Base-by-base conservation (phyloP, 2,797 vertebrate genomes). In the Squalus acanthias region DNA sequence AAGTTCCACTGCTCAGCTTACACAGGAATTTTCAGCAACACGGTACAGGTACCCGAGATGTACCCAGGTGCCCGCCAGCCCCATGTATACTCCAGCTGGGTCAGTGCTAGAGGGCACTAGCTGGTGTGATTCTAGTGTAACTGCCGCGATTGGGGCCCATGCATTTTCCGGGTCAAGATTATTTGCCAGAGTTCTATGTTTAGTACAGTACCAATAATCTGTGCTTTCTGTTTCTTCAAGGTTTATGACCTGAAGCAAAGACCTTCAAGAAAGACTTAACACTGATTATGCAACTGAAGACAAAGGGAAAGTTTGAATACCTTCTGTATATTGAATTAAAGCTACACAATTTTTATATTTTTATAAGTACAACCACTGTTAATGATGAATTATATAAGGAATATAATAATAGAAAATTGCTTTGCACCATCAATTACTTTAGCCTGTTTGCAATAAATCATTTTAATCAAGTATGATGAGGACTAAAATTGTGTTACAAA, bases 251-350 rank as follows among this genome's bases (percentile, higher is more conserved):
- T 76, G 70, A 95, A 29, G 67, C 46, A 95, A 26, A 15, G 69
- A 95, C 53, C 17, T 57, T 53, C 69, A 69, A 76, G 70, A 70
- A 26, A 50, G 65, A 76, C 15, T 57, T 60, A 13, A 76, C 46
- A 60, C 70, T 15, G 26, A 50, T 74, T 76, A 76, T 53, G 50
- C 94, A 95, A 72, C 50, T 57, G 70, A 76, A 76, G 70, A 76
- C 70, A 74, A 95, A 95, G 46, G 50, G 69, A 72, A 74, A 57
- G 13, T 50, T 53, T 95, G 65, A 95, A 95, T 95, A 76, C 3
- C 94, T 72, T 95, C 94, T 76, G 24, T 95, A 72, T 24, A 76
- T 57, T 95, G 94, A 95, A 95, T 50, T 95, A 50, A 95, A 95
- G 46, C 69, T 53, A 74, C 46, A 95, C 46, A 95, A 74, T 33